Conservation (phyloP, 2,888 invertebrate genomes). For the Rotaria macrura region DNA sequence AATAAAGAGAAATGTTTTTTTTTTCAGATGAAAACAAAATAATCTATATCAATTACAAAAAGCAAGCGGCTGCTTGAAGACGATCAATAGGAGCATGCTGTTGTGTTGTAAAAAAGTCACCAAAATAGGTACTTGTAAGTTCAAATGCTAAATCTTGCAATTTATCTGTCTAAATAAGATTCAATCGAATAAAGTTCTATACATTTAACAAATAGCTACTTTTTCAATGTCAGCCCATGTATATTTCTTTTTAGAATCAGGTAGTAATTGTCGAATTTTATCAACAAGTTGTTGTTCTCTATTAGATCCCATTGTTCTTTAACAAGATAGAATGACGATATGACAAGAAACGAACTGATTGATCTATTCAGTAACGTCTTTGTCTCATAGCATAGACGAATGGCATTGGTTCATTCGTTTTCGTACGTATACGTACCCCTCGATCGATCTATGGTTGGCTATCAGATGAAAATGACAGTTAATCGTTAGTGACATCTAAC, state of each 20-base stretch:
- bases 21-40: neutral
- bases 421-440: neutral
- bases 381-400: neutral
- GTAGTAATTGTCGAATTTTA: neutral
- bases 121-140: neutral
- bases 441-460: too few species aligned
- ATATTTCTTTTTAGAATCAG: neutral
- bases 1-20: neutral
- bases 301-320: neutral
- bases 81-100: neutral
- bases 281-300: neutral
- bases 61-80: neutral
- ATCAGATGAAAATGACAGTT: neutral
- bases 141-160: conserved; percentile 9
- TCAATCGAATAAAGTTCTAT: neutral
- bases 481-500: neutral
- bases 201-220: too few species aligned
- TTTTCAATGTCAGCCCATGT: neutral
- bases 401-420: neutral
- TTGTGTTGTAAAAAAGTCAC: neutral
- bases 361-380: neutral
- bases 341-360: neutral
- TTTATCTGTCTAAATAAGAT: neutral
- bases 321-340: neutral
- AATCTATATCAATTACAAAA: neutral